Evolutionary conservation across 35 echinoderm and acorn worm genomes (phyloP).

Genomic region (Anneissia japonica): DNA sequence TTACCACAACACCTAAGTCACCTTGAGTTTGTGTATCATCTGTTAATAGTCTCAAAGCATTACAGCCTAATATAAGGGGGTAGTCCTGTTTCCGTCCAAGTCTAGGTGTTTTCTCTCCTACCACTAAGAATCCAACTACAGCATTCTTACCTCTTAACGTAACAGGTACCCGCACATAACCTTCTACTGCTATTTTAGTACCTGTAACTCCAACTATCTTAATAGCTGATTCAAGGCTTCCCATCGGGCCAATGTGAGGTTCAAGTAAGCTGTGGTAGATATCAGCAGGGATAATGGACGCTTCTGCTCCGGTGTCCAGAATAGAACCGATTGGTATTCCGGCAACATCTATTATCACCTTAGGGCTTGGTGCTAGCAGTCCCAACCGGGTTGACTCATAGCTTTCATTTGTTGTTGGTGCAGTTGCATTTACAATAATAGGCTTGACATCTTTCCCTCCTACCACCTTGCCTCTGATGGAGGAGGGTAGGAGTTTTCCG

Average conservation of each 20-base stretch:
- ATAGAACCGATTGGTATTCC: constrained; percentile 9
- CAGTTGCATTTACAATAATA: too few relatives aligned
- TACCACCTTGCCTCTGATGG: too few relatives aligned
- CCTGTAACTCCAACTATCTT: constrained; percentile 10
- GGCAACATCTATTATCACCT: neutral
- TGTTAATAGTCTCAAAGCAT: neutral
- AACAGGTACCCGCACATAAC: constrained; percentile 4
- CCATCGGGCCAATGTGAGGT: neutral
- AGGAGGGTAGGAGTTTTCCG: too few relatives aligned
- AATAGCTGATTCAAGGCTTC: neutral
- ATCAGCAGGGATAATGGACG: constrained; percentile 14
- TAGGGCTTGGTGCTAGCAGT: neutral
- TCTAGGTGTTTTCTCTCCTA: neutral
- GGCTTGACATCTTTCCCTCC: too few relatives aligned
- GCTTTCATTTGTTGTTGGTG: too few relatives aligned
- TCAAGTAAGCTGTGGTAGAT: neutral
- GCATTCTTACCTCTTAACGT: neutral
- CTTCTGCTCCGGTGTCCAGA: constrained; percentile 24
- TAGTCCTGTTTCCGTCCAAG: neutral
- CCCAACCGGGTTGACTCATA: too few relatives aligned
- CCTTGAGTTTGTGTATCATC: neutral
- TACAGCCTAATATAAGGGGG: constrained; percentile 21
- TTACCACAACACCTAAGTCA: neutral
- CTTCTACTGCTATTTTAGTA: constrained; percentile 11
- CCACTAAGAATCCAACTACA: constrained; percentile 9